phyloP scores from a whole-genome alignment of 2,797 vertebrate species.

The Pangasius krempfi region DNA sequence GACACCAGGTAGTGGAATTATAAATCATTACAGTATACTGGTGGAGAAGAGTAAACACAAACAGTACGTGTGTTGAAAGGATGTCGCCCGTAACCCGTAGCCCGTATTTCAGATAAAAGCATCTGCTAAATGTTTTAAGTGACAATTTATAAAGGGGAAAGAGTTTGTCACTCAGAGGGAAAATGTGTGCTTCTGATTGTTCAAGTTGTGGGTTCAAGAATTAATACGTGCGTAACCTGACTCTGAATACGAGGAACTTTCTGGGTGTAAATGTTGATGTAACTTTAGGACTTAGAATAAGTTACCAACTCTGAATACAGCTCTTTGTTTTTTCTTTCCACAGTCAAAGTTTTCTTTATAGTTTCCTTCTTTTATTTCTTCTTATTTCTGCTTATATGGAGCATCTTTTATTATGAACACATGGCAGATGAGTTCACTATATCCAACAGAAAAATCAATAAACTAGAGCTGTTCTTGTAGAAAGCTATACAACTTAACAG shows the following conservation, averaged over 20 bases:
- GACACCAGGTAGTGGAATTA: no score
- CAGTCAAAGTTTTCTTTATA: not conserved
- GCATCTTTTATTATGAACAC: not conserved
- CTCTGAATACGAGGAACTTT: not conserved
- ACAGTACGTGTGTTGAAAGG: no score
- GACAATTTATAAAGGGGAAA: no score
- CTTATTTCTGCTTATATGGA: not conserved
- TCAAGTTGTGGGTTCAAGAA: no score
- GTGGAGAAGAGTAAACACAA: no score
- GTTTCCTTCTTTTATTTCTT: not conserved
- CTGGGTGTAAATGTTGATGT: not conserved
- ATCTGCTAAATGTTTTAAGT: no score
- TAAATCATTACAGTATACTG: no score
- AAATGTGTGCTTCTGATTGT: no score
- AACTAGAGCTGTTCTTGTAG: not conserved
- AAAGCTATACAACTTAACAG: slow-evolving; percentile 4
- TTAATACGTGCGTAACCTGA: not conserved
- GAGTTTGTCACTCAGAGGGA: no score
- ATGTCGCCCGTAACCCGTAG: no score
- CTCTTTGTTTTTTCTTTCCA: not conserved
- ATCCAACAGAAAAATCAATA: not conserved
- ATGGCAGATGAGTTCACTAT: not conserved
- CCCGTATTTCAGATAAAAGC: no score
- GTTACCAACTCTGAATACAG: not conserved
- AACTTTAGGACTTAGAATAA: not conserved